Percentiles rank a stretch among this genome's conserved stretches.
Evolutionary conservation across 2,113 vertebrate species (phyloP).

Genomic region (Crotalus horridus): DNA sequence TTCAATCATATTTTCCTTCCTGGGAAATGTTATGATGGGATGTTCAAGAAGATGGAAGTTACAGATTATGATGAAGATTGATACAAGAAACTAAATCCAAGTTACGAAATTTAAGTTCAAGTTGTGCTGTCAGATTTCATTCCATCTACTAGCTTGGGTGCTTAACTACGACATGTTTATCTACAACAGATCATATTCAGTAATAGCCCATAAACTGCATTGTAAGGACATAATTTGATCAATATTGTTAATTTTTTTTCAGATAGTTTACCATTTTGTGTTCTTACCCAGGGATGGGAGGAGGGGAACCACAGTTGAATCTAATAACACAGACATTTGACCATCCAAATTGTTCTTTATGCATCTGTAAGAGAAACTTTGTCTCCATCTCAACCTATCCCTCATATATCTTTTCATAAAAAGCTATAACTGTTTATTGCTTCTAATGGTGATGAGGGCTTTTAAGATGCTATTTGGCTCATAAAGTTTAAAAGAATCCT

Average conservation of each 20-base stretch:
- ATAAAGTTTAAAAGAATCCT: background rate
- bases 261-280: background rate
- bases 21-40: background rate
- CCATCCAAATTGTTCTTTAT: background rate
- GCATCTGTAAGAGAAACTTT: background rate
- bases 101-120: background rate
- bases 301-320: background rate
- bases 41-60: background rate
- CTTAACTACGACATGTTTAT: background rate
- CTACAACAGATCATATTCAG: background rate
- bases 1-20: background rate
- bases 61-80: background rate
- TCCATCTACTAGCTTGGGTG: background rate
- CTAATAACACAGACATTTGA: background rate
- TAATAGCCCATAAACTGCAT: background rate
- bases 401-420: background rate
- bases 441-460: background rate
- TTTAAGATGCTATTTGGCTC: background rate
- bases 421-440: background rate
- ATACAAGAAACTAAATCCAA: background rate
- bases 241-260: background rate
- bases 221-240: background rate
- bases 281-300: background rate
- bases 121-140: background rate
- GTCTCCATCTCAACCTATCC: background rate